Evolutionary conservation across 2,888 invertebrate species (phyloP), one percentile per base, ranked within the genome.

Genomic region (Caenorhabditis sp.): DNA sequence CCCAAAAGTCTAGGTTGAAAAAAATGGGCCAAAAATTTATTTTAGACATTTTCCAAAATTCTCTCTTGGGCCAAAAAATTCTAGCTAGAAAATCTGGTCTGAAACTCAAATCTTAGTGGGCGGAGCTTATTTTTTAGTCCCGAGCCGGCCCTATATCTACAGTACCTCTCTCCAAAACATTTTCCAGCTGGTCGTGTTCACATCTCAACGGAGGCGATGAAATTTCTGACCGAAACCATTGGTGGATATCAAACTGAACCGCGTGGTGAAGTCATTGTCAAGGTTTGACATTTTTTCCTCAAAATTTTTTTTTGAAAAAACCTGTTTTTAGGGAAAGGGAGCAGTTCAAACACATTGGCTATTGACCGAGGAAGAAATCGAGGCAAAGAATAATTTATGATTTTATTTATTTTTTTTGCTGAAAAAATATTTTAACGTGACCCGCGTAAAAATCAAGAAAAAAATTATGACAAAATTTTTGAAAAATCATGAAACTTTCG

Each of bases 211-310:
- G 79, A 81, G 50, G 71, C 84, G 12, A 82, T 82, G 58, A 75
- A 81, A 49, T 86, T 83, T 58, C 59, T 86, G 54, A 82, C 79
- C 4, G 67, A 83, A 51, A 66, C 79, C 1, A 84, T 85, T 62
- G 86, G 84, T 27, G 86, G 86, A 1, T 86, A 86, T 61, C 69
- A 66, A 21, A 86, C 84, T 21, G 85, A 86, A 53, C 66, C 75
- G 10, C 66, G 86, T 50, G 86, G 86, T 54, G 86, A 86, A 66
- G 83, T 86, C 8, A 81, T 86, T 27, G 81, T 86, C 31, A 84
- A 84, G 66, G 84, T 78, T 10, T 36, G 61, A 26, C 10, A 1
- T 10, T 2, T 31, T 31, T 31, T 31, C 4, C 31, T 31, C 10
- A 14, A 55, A 21, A 51, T 10, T 8, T 37, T 14, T 50, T 14